Evolutionary conservation across 2,797 vertebrate genomes (phyloP).

Genomic region (Ptychobarbus kaznakovi): DNA sequence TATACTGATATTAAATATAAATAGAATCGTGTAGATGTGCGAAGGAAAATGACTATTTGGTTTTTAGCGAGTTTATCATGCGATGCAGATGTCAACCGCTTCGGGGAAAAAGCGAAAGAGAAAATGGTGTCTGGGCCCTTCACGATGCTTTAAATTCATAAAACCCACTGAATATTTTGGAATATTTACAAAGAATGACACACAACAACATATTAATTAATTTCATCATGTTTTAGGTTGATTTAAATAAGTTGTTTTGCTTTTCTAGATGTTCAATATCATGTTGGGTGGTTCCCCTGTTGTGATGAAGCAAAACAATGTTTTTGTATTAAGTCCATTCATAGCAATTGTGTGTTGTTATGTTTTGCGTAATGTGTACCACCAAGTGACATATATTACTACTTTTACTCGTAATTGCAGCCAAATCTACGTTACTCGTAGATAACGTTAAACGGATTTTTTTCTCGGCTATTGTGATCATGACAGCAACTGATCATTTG

Average conservation of each 20-base stretch:
- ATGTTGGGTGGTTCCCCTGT: conserved; percentile 45
- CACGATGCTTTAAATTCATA: background rate
- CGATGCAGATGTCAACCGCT: background rate
- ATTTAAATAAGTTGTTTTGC: background rate
- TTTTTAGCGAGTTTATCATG: background rate
- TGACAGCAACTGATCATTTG: background rate
- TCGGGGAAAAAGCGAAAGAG: background rate
- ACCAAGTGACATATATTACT: too few species aligned
- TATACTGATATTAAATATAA: background rate
- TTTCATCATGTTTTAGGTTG: background rate
- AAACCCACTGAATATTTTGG: background rate
- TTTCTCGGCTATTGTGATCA: background rate
- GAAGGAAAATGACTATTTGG: background rate
- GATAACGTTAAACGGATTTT: background rate
- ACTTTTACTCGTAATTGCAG: background rate
- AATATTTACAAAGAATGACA: background rate
- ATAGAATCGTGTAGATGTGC: background rate
- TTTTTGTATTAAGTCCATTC: background rate
- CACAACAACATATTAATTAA: too few species aligned
- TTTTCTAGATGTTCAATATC: background rate
- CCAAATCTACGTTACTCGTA: background rate
- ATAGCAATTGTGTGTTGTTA: background rate
- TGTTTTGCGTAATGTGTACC: background rate
- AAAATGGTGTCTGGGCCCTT: conserved; percentile 46
- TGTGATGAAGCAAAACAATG: background rate